A percentile compares a stretch with the other conserved stretches of the same genome.
Conservation (phyloP, 2,797 vertebrate genomes). For the Neosalanx taihuensis region DNA sequence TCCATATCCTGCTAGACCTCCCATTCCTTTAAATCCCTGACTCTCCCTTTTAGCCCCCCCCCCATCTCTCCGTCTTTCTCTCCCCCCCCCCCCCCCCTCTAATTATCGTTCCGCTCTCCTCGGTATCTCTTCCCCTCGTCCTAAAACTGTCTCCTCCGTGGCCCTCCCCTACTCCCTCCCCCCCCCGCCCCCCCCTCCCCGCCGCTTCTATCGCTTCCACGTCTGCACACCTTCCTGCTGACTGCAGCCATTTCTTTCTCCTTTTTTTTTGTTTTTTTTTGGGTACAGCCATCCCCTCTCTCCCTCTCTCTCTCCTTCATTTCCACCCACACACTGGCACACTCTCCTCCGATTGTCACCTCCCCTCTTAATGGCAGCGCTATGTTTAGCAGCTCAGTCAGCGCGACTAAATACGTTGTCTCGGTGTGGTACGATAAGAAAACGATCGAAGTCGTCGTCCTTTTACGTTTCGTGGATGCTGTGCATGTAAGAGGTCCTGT, state of each 20-base stretch:
- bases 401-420: too few relatives aligned
- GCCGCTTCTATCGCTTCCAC: slow-evolving; percentile 5
- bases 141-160: not conserved
- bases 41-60: not conserved
- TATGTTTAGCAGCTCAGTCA: too few relatives aligned
- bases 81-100: not conserved
- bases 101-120: not conserved
- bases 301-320: slow-evolving; percentile 6
- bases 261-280: not conserved
- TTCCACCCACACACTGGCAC: not conserved
- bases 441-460: too few relatives aligned
- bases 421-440: too few relatives aligned
- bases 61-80: slow-evolving; percentile 20
- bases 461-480: too few relatives aligned
- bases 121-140: slow-evolving; percentile 13
- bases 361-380: too few relatives aligned
- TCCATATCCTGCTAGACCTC: slow-evolving; percentile 43
- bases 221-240: slow-evolving; percentile 20
- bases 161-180: not conserved
- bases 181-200: not conserved
- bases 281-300: not conserved
- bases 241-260: slow-evolving; percentile 26
- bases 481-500: too few relatives aligned
- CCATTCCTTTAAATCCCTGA: slow-evolving; percentile 35
- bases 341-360: too few relatives aligned